These are phyloP conservation scores for Myotis myotis DNA, from an alignment of 2,797 vertebrate species.

Conservation along the genomic window DNA sequence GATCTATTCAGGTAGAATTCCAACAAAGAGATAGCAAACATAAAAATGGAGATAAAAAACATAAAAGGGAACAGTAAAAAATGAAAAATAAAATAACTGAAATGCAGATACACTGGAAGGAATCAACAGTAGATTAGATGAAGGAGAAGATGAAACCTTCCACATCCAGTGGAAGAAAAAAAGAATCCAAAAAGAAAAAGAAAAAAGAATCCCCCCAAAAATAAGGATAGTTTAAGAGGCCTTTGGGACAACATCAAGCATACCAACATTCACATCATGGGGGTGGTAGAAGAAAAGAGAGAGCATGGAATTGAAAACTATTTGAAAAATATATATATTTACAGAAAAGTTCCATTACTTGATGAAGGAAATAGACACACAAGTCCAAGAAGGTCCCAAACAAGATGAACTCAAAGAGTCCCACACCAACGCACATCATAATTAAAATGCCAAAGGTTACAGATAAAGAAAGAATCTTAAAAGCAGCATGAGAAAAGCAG, in stretches of 20 bases:
- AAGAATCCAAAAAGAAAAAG: background rate
- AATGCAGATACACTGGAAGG: background rate
- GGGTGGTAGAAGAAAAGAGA: background rate
- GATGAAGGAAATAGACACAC: background rate
- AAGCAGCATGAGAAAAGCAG: background rate
- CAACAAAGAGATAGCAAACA: background rate
- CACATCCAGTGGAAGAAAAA: background rate
- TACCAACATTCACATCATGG: background rate
- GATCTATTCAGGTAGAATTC: background rate
- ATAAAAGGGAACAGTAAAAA: background rate
- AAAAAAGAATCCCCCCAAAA: background rate
- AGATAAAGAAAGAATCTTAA: background rate
- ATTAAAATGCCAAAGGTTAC: background rate
- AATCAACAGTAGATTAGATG: background rate
- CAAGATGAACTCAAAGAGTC: background rate
- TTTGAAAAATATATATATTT: background rate
- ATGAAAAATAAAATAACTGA: background rate
- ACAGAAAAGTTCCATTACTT: background rate
- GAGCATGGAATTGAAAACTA: background rate
- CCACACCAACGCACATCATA: background rate
- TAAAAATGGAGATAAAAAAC: background rate
- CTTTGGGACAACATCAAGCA: background rate
- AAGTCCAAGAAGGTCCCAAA: background rate
- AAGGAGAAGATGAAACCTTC: background rate
- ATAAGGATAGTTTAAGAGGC: background rate